Evolutionary conservation across 2,113 vertebrate species (phyloP), one percentile per base, ranked within the genome.

Genomic region (Tor tambroides): DNA sequence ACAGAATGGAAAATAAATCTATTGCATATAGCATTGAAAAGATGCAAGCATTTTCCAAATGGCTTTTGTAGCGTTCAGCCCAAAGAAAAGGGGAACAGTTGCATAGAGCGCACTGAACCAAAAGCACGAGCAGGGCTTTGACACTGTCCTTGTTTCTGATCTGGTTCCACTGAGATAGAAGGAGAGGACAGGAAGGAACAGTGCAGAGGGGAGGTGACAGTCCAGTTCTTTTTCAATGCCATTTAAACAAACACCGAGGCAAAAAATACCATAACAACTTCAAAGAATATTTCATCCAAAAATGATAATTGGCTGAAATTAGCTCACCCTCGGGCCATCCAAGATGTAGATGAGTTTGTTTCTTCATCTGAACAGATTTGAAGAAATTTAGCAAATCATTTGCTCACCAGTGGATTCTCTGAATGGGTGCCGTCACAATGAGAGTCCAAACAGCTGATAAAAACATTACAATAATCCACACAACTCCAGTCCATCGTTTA

Each of bases 121-220:
- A 59, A 77, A 51, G 46, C 75, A 77, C 2, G 21, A 49, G 72
- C 35, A 32, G 80, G 41, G n/a, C 80, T 80, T 32, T 43, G 54
- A 75, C 61, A 51, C 51, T 26, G 75, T 59, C 54, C 88, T 65
- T 84, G 75, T 56, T 86, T 63, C 35, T 86, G 85, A 74, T 80
- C 85, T 80, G 80, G 46, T 80, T 89, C 19, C 23, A 38, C 41
- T 81, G 78, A 81, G 77, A 61, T 12, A 23, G 69, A 77, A 21
- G 1, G 49, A 56, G 84, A 74, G 65, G 26, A 28, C 32, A 35
- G 15, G 51, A 54, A 32, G 14, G 12, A 15, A 84, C 26, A 72
- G 63, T 59, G 10, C 67, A 41, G 38, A 43, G 54, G 30, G 4
- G 32, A 32, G 65, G 41, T 30, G 14, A 59, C 23, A 35, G 5